Percentiles rank a stretch among this genome's conserved stretches.
Evolutionary conservation across 2,888 invertebrate species (phyloP).

Genomic region (Odontocolon sp.): DNA sequence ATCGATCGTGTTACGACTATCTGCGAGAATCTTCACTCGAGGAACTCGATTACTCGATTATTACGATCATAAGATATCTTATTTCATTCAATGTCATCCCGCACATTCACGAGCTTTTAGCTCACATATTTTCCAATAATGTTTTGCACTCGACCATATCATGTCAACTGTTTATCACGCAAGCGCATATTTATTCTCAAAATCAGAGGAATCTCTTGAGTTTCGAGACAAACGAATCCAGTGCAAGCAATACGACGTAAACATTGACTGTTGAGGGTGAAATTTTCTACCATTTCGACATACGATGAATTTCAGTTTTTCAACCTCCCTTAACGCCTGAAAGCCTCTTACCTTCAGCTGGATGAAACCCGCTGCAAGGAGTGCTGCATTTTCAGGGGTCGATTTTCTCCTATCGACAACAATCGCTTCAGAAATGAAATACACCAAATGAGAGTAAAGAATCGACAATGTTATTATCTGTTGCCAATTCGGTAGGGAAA

Average conservation of each 20-base stretch:
- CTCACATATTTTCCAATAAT: conserved; percentile 19
- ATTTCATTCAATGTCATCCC: not conserved
- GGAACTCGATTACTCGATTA: not conserved
- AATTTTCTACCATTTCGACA: conserved; percentile 22
- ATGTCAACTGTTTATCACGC: conserved; percentile 43
- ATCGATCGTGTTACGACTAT: conserved; percentile 14
- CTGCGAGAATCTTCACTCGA: not conserved
- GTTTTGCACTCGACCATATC: conserved; percentile 6
- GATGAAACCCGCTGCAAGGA: not conserved
- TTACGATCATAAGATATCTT: not conserved
- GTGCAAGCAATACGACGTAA: not conserved
- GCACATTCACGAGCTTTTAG: conserved; percentile 2
- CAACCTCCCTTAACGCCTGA: not conserved
- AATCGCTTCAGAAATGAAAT: not conserved
- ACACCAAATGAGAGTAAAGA: not conserved
- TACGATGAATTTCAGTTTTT: not conserved
- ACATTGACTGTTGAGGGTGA: conserved; percentile 12
- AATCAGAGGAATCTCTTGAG: conserved; percentile 47
- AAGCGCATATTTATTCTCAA: conserved; percentile 36
- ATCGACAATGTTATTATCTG: not conserved
- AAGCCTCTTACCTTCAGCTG: not conserved
- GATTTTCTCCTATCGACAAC: conserved; percentile 1
- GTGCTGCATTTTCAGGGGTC: conserved; percentile 22
- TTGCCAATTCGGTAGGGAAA: not conserved
- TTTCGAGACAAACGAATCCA: conserved; percentile 33